These are phyloP conservation scores for Phyllostomus hastatus DNA, from an alignment of 2,113 vertebrate species.

Conservation along the genomic window DNA sequence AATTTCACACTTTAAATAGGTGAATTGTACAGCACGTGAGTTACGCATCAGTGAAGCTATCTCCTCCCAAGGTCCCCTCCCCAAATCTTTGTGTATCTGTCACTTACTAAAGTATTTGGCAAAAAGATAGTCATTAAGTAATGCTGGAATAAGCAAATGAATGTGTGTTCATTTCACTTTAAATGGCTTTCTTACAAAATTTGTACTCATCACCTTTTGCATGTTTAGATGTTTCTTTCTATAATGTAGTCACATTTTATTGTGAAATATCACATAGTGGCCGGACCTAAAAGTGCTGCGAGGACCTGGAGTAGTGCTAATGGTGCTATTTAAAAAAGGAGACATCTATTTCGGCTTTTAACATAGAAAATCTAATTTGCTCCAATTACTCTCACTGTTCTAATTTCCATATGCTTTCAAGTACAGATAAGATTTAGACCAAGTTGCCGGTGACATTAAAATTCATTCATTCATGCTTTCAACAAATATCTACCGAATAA, in stretches of 20 bases:
- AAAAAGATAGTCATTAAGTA: neutral
- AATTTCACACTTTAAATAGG: neutral
- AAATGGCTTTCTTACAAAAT: neutral
- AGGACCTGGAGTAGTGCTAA: neutral
- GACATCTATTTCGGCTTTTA: constrained; percentile 7
- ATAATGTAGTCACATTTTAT: neutral
- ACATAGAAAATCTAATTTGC: constrained; percentile 25
- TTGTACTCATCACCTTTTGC: neutral
- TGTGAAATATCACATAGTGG: constrained; percentile 5
- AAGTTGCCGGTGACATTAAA: constrained; percentile 45
- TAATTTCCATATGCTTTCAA: constrained; percentile 45
- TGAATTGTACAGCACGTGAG: neutral
- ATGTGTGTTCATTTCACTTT: neutral
- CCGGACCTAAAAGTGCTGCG: neutral
- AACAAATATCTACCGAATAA: constrained; percentile 42
- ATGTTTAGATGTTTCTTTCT: neutral
- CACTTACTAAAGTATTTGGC: neutral
- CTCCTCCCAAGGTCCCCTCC: neutral
- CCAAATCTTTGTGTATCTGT: neutral
- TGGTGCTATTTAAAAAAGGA: neutral
- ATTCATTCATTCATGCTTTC: constrained; percentile 28
- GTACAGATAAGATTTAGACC: constrained; percentile 38
- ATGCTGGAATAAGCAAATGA: neutral
- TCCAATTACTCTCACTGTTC: constrained; percentile 46
- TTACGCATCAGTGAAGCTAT: neutral